Conservation (phyloP, 2,797 vertebrate species). For the Chromobotia macracanthus region DNA sequence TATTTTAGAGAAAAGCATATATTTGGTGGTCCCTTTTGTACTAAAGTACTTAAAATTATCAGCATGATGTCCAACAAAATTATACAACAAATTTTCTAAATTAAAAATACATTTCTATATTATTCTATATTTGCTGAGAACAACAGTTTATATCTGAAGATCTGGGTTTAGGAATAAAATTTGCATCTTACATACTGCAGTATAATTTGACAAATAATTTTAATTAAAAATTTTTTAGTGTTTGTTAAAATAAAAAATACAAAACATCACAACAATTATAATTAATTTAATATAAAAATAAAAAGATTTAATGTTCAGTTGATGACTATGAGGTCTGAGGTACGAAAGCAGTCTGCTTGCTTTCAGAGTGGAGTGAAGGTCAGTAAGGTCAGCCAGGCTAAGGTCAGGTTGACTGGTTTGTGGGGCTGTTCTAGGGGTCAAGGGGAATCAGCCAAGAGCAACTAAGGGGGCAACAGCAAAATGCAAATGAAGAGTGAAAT, state of each 20-base stretch:
- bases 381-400: conserved; percentile 75
- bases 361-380: conserved; percentile 64
- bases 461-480: conserved; percentile 67
- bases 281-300: background rate
- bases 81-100: no score
- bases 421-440: conserved; percentile 62
- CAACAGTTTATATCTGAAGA: background rate
- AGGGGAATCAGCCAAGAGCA: conserved; percentile 59
- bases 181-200: background rate
- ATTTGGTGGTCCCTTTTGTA: background rate
- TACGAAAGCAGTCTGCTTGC: conserved; percentile 13
- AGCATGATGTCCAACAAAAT: no score
- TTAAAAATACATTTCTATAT: background rate
- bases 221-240: no score
- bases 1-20: background rate
- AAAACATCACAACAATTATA: background rate
- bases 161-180: background rate
- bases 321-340: background rate
- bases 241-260: no score
- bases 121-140: background rate
- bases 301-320: conserved; percentile 17
- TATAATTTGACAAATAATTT: no score
- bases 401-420: conserved; percentile 60
- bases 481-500: conserved; percentile 70
- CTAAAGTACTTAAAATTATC: background rate